A percentile compares a stretch with the other conserved stretches of the same genome.
phyloP scores from a whole-genome alignment of 2,797 vertebrate genomes.

The Alcedo quadribrachys region DNA sequence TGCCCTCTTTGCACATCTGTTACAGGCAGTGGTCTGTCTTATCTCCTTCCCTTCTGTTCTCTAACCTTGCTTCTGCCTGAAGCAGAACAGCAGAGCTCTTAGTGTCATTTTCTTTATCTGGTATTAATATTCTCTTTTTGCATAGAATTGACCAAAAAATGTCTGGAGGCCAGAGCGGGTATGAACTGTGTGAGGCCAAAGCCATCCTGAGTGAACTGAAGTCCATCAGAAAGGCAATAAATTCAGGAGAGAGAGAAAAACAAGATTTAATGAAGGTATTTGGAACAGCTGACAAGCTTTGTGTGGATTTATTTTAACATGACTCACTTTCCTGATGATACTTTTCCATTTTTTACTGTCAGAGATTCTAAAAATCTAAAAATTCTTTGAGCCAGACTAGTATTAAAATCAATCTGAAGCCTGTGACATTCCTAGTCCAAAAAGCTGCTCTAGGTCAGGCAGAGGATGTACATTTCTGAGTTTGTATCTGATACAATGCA shows the following conservation, averaged over 20 bases:
- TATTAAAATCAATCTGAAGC: neutral
- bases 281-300: neutral
- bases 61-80: neutral
- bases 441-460: neutral
- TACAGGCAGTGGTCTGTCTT: neutral
- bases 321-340: neutral
- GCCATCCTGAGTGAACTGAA: slow-evolving; percentile 85
- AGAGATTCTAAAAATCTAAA: neutral
- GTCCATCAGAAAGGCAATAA: slow-evolving; percentile 84
- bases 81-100: neutral
- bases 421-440: neutral
- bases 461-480: neutral
- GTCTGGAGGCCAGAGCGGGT: slow-evolving; percentile 84
- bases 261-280: slow-evolving; percentile 86
- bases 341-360: neutral
- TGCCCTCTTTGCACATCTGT: neutral
- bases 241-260: slow-evolving; percentile 85
- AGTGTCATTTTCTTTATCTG: neutral
- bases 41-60: neutral
- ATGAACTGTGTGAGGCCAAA: slow-evolving; percentile 85
- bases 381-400: neutral
- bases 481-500: neutral
- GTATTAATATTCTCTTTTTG: neutral
- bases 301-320: neutral
- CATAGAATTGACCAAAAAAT: slow-evolving; percentile 88